These are phyloP conservation scores for Microcebus ravelobensis DNA, from an alignment of 2,113 vertebrate species.

Conservation along the genomic window DNA sequence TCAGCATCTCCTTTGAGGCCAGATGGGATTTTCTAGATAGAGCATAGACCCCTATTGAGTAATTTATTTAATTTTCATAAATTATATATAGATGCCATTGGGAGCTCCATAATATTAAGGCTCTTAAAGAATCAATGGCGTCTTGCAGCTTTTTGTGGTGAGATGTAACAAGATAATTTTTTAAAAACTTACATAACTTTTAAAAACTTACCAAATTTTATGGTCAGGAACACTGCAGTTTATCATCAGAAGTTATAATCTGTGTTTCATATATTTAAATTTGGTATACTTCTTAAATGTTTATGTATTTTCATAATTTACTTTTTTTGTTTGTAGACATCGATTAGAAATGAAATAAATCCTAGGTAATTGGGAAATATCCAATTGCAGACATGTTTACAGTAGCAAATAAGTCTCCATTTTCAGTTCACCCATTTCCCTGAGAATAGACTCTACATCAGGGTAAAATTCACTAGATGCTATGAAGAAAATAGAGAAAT, in stretches of 20 bases:
- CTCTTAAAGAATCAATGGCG: neutral
- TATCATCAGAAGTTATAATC: slow-evolving; percentile 20
- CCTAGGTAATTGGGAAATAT: neutral
- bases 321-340: neutral
- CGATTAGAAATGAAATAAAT: neutral
- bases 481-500: neutral
- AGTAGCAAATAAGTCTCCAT: neutral
- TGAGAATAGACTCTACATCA: neutral
- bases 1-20: neutral
- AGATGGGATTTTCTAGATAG: neutral
- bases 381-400: neutral
- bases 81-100: neutral
- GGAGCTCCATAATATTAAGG: neutral
- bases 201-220: neutral
- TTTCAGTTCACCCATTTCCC: neutral
- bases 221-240: neutral
- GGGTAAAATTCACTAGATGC: neutral
- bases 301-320: neutral
- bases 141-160: neutral
- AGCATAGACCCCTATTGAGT: neutral
- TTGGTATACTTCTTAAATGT: neutral
- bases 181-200: slow-evolving; percentile 21
- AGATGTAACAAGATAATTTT: slow-evolving; percentile 1
- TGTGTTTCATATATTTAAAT: neutral
- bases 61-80: slow-evolving; percentile 37